A percentile compares a stretch with the other conserved stretches of the same genome.
Conservation (phyloP, 2,797 vertebrate species). For the Liasis olivaceus region DNA sequence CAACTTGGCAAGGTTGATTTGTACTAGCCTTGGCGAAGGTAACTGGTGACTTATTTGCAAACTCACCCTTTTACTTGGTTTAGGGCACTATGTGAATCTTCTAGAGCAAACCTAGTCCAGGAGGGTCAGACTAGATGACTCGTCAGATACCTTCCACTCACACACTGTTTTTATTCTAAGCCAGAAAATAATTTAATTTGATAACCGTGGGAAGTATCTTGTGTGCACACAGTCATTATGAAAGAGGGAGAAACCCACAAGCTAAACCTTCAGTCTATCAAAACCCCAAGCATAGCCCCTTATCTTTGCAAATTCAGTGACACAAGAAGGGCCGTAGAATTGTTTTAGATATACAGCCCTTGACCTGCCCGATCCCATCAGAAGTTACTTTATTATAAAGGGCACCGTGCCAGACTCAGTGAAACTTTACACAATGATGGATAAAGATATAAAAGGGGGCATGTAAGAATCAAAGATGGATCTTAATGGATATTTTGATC, state of each 20-base stretch:
- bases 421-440: not conserved
- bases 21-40: not conserved
- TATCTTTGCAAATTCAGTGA: slow-evolving; percentile 9
- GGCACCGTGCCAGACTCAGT: not conserved
- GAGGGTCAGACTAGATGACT: not conserved
- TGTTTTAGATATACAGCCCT: not conserved
- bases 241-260: too few species aligned
- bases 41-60: not conserved
- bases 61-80: not conserved
- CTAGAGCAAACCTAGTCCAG: not conserved
- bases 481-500: not conserved
- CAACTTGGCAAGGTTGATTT: not conserved
- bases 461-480: not conserved
- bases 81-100: not conserved
- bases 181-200: not conserved
- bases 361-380: not conserved
- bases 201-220: not conserved
- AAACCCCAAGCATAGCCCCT: not conserved
- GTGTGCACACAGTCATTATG: too few species aligned
- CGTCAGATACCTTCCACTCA: not conserved
- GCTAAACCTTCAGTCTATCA: not conserved
- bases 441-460: not conserved
- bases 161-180: not conserved
- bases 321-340: not conserved
- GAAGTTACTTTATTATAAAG: slow-evolving; percentile 22